These are phyloP conservation scores for Torymus texanus DNA, from an alignment of 2,888 invertebrate genomes.

Conservation along the genomic window DNA sequence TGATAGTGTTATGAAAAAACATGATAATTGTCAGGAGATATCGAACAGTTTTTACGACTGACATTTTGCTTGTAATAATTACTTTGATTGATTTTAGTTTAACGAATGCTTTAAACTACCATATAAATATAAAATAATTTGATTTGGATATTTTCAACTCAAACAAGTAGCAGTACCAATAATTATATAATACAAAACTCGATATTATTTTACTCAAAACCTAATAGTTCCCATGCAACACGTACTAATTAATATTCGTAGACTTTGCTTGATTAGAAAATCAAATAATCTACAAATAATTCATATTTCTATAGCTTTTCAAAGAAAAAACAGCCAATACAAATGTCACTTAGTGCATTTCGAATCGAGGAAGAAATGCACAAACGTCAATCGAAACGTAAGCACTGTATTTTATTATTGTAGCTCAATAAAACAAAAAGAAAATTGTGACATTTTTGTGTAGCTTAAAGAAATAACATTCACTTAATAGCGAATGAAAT, in stretches of 20 bases:
- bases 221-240: too few relatives aligned
- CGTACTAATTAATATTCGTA: neutral
- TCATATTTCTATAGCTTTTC: constrained; percentile 41
- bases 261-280: constrained; percentile 20
- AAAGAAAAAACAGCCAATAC: constrained; percentile 17
- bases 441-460: constrained; percentile 40
- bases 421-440: constrained; percentile 54
- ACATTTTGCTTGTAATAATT: constrained; percentile 16
- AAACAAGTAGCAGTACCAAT: neutral
- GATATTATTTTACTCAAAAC: neutral
- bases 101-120: constrained; percentile 20
- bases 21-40: constrained; percentile 28
- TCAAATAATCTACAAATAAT: constrained; percentile 6
- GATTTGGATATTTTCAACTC: constrained; percentile 16
- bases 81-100: constrained; percentile 5
- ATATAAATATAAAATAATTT: constrained; percentile 44
- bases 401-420: constrained; percentile 70
- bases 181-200: neutral
- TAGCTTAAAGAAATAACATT: constrained; percentile 25
- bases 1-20: constrained; percentile 30
- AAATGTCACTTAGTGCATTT: constrained; percentile 47
- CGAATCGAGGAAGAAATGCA: constrained; percentile 46
- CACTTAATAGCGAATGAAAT: constrained; percentile 31
- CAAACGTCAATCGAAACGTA: constrained; percentile 64
- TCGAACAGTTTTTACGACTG: constrained; percentile 33